Base-by-base conservation (phyloP, 2,888 invertebrate species). In the Cantharis lateralis region DNA sequence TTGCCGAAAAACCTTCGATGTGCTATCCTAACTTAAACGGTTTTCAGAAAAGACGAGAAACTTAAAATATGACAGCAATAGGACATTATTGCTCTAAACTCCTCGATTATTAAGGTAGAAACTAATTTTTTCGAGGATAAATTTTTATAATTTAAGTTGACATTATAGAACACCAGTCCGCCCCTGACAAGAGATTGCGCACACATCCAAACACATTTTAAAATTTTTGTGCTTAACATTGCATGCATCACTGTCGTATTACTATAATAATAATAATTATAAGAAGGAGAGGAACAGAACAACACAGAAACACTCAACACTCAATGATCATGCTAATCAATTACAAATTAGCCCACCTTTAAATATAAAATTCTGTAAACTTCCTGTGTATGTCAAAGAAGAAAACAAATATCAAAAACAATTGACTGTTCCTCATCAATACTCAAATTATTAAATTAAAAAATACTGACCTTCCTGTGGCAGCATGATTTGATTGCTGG, bases 381-480 rank as follows among this genome's bases (percentile, higher is more conserved):
- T 86, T 87, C 87, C 87, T 87, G 87, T 84, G 84, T 84, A 73
- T 28, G 48, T 48, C n/a, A 48, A n/a, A 28, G 26, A 68, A 85
- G 84, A 81, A 82, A 82, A 85, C 85, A 84, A 84, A 84, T 84
- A 83, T 82, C 81, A 80, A 82, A 85, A 84, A 86, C 86, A 86
- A 84, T 85, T 83, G 85, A 84, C 85, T 85, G 83, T 81, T 82
- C 81, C 75, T 32, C 32, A 32, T 28, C 28, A 9, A 32, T 62
- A 13, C 2, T 61, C 18, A 26, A 16, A 71, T 24, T 24, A 24
- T 24, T 11, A 16, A 73, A 11, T 26, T 62, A 20, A 62, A 20
- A 63, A 61, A 74, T 71, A 88, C 92, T 90, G 91, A 98, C 97
- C 96, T 93, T 98, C 98, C 91, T 98, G 98, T 0, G 99, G 99